Evolutionary conservation across 2,113 vertebrate species (phyloP).

Genomic region (Eonycteris spelaea): DNA sequence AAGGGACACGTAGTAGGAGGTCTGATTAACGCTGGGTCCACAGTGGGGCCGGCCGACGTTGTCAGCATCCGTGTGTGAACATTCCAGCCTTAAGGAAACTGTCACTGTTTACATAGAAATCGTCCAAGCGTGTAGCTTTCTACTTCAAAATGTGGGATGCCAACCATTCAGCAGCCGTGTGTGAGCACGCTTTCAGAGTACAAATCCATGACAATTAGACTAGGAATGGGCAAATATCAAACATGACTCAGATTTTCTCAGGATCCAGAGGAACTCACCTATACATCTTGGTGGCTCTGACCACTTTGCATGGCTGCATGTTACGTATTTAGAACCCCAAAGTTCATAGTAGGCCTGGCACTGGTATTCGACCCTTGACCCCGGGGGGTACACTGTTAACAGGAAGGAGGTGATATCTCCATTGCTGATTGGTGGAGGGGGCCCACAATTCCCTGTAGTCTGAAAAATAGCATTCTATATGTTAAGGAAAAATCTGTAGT

Average conservation of each 20-base stretch:
- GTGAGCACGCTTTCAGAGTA: not conserved
- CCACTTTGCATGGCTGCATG: not conserved
- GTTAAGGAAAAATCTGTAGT: not conserved
- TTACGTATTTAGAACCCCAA: not conserved
- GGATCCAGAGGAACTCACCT: not conserved
- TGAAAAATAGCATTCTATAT: not conserved
- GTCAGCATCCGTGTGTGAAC: not conserved
- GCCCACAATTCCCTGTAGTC: not conserved
- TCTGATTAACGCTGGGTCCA: not conserved
- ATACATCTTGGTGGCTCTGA: not conserved
- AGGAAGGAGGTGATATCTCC: not conserved
- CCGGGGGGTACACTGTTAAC: not conserved
- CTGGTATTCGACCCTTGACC: not conserved
- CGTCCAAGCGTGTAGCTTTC: too few species aligned
- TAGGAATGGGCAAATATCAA: not conserved
- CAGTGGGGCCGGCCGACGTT: not conserved
- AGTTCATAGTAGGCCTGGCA: not conserved
- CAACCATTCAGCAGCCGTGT: not conserved
- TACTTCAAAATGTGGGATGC: accelerated
- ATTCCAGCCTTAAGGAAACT: too few species aligned
- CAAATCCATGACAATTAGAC: not conserved
- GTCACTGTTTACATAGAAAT: not conserved
- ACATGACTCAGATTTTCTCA: not conserved
- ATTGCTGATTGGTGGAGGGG: not conserved
- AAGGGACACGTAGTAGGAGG: not conserved